Base-by-base conservation (phyloP, 64 coral and sea anemone species). In the Exaiptasia diaphana region DNA sequence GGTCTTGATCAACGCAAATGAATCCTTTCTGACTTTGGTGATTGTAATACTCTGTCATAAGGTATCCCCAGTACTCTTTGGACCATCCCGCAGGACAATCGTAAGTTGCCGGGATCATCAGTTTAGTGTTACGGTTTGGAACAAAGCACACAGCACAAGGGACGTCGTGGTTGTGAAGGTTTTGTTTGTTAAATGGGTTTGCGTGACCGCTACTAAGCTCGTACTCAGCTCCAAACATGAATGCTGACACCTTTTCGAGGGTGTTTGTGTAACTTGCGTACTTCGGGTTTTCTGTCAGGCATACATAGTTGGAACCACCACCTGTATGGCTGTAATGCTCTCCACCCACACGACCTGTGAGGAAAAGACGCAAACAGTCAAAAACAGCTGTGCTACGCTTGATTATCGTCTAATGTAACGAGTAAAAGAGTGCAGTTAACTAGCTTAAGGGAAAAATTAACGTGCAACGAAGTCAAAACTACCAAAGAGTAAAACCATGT, bases 1-100 rank as follows among this genome's bases (percentile, higher is more conserved):
- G 35, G 20, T 68, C 62, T 15, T 64, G 38, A 38, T 87, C 84
- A 7, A 87, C 73, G 57, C 84, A 87, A 29, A 87, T 78, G 13
- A 67, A 87, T 26, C 64, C 15, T 17, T 41, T 63, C 3, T 57
- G 28, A 1, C 25, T 54, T 40, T 61, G 48, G 43, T 82, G 79
- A 10, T 6, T 28, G 15, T 15, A 30, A 33, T 65, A 23, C 50
- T 0, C 55, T 27, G 55, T 67, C 77, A 81, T 81, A 0, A 81
- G 26, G 30, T 78, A 78, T 7, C 74, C 74, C 37, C 44, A 54
- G 53, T 78, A 78, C 52, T 78, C 74, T 54, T 40, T n/a, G 9
- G 17, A n/a, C 74, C 74, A 78, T 22, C 74, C 74, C 25, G 26
- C 53, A 15, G 74, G 74, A 58, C 74, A 78, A 5, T 21, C 31